Evolutionary conservation across 1,140 invertebrate species (phyloP).

Genomic region (Octopus bimaculoides): DNA sequence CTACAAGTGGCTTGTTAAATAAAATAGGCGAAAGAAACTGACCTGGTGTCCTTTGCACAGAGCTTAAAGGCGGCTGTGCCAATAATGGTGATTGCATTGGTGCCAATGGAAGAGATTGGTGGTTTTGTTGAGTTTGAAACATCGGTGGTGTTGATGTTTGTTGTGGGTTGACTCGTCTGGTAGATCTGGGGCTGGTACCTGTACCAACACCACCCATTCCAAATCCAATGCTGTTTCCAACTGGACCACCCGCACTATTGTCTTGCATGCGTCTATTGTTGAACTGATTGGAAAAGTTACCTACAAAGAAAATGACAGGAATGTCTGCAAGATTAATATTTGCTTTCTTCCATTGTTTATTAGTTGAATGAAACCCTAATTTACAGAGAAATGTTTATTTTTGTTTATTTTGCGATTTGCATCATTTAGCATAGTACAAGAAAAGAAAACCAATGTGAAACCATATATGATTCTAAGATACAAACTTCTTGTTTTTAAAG

Average conservation of each 20-base stretch:
- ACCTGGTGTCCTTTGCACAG: not conserved
- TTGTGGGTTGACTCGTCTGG: not conserved
- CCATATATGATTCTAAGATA: too few species aligned
- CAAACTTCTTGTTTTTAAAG: too few species aligned
- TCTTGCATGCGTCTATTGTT: not conserved
- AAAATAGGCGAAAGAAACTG: not conserved
- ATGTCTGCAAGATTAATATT: too few species aligned
- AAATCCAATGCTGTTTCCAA: not conserved
- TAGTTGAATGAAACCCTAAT: too few species aligned
- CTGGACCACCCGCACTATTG: not conserved
- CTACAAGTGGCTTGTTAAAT: too few species aligned
- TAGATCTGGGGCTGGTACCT: constrained; percentile 3
- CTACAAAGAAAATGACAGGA: not conserved
- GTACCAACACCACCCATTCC: not conserved
- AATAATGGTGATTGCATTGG: not conserved
- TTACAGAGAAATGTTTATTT: too few species aligned
- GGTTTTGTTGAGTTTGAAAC: constrained; percentile 1
- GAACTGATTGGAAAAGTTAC: not conserved
- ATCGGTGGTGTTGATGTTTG: not conserved
- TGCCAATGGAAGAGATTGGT: not conserved
- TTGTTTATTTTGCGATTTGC: too few species aligned
- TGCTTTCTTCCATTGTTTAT: too few species aligned
- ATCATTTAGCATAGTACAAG: too few species aligned
- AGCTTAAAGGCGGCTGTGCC: not conserved
- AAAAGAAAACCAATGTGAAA: too few species aligned